Percentiles rank a stretch among this genome's conserved stretches.
phyloP scores from a whole-genome alignment of 1,140 invertebrate species.

The Oreohelix idahoensis region DNA sequence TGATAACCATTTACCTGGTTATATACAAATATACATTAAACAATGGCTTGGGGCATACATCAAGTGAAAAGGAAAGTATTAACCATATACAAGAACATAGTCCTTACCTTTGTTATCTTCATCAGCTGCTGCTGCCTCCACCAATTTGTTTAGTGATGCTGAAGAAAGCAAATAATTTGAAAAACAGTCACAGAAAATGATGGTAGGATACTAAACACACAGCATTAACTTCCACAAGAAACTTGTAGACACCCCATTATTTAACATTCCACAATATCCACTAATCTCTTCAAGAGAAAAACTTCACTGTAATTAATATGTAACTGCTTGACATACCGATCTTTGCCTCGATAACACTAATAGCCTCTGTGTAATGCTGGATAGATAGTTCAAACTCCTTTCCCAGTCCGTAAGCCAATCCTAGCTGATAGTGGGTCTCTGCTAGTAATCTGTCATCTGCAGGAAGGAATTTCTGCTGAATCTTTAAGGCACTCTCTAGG shows the following conservation, averaged over 20 bases:
- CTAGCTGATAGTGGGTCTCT: slow-evolving; percentile 38
- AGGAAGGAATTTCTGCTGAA: slow-evolving; percentile 27
- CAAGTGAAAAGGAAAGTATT: no score
- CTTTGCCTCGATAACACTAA: slow-evolving; percentile 36
- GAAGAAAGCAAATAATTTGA: not conserved
- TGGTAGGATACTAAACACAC: no score
- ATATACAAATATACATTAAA: no score
- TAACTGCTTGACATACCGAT: slow-evolving; percentile 15
- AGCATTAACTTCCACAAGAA: no score
- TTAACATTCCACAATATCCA: no score
- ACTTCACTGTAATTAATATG: no score
- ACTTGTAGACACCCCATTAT: no score
- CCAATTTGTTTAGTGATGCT: slow-evolving; percentile 25
- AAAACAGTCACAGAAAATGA: no score
- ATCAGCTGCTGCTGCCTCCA: slow-evolving; percentile 1
- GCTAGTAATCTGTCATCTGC: slow-evolving; percentile 24
- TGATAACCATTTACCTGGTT: no score
- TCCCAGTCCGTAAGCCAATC: slow-evolving; percentile 31
- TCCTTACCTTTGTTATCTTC: slow-evolving; percentile 28
- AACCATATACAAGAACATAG: no score
- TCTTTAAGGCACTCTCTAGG: slow-evolving; percentile 27
- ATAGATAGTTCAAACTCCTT: slow-evolving; percentile 32
- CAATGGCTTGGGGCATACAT: no score
- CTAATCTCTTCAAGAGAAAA: no score
- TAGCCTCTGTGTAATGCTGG: slow-evolving; percentile 20